phyloP scores from a whole-genome alignment of 2,888 invertebrate species.

The Diarsia brunnea region DNA sequence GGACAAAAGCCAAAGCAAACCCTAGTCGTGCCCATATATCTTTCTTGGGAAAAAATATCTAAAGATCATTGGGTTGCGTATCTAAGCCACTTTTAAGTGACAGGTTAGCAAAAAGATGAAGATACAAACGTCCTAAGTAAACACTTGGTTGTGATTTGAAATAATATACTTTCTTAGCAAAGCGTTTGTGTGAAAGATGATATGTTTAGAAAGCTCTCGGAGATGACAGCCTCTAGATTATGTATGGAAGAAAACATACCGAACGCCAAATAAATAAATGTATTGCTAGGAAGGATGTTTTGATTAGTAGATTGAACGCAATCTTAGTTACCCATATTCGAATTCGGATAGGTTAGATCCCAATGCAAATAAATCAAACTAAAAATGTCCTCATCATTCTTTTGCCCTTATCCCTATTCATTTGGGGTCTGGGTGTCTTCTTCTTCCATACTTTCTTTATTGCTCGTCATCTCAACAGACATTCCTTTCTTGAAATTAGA shows the following conservation, averaged over 20 bases:
- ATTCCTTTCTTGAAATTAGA: too few relatives aligned
- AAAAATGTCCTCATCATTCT: too few relatives aligned
- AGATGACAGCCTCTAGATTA: neutral
- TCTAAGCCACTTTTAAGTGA: neutral
- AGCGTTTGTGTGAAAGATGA: neutral
- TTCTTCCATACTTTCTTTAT: too few relatives aligned
- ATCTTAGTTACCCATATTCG: neutral
- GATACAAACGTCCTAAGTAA: neutral
- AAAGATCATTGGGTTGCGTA: neutral
- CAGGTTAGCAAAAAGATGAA: conserved; percentile 5
- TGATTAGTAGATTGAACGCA: too few relatives aligned
- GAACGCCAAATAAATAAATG: neutral
- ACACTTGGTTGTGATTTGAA: conserved; percentile 19
- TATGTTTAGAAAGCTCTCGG: neutral
- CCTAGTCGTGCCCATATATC: neutral
- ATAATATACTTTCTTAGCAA: neutral
- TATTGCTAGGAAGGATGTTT: neutral
- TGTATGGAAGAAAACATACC: neutral
- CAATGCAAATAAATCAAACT: neutral
- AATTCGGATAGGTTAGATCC: neutral
- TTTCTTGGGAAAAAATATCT: conserved; percentile 1
- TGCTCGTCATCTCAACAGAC: too few relatives aligned
- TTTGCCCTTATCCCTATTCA: too few relatives aligned
- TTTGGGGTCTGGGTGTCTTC: too few relatives aligned
- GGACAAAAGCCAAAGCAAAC: too few relatives aligned